These are phyloP conservation scores for Rhinoptilus africanus DNA, from an alignment of 2,113 vertebrate genomes.

Conservation along the genomic window DNA sequence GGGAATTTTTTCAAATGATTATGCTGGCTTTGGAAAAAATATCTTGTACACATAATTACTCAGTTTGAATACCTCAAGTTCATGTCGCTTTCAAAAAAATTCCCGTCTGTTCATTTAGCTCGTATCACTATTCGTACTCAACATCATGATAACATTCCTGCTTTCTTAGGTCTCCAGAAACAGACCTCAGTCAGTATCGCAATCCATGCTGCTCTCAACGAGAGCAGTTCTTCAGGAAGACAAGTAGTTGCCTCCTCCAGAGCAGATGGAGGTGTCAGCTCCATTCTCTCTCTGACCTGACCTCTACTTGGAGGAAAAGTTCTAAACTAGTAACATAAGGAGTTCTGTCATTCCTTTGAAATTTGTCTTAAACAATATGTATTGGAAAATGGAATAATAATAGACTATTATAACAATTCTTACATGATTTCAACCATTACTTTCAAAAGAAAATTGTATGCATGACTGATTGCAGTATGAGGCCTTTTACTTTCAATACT, in stretches of 20 bases:
- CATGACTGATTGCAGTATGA: not conserved
- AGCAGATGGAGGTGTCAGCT: not conserved
- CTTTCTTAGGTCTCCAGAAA: not conserved
- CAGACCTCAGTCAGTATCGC: not conserved
- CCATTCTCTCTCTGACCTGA: not conserved
- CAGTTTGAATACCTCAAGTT: not conserved
- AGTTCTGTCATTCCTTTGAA: not conserved
- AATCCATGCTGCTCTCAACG: not conserved
- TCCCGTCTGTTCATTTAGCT: not conserved
- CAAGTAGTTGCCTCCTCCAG: not conserved
- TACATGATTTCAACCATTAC: not conserved
- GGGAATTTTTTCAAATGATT: not conserved
- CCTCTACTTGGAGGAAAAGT: not conserved
- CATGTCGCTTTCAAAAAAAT: not conserved
- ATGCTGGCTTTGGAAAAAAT: not conserved
- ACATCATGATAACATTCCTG: not conserved
- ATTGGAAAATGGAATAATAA: not conserved
- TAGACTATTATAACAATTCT: not conserved
- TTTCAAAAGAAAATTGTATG: not conserved
- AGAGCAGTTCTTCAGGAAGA: not conserved
- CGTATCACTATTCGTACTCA: rapidly evolving
- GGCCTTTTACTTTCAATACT: not conserved
- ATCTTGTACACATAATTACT: not conserved
- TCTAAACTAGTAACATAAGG: not conserved
- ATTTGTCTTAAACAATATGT: not conserved